Percentiles rank a stretch among this genome's conserved stretches.
Evolutionary conservation across 2,113 vertebrate species (phyloP).

Genomic region (Toxotes chatareus): DNA sequence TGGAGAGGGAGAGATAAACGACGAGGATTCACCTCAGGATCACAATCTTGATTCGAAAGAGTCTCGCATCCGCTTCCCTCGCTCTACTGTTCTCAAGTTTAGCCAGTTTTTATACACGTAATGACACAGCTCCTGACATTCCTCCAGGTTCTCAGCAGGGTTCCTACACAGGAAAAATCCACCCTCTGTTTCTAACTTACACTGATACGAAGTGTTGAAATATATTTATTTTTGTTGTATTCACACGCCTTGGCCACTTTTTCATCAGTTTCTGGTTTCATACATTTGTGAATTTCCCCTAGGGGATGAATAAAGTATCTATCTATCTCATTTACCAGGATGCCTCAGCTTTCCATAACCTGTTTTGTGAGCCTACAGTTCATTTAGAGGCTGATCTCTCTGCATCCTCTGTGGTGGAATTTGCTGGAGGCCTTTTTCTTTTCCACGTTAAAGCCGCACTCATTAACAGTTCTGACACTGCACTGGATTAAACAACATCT

Average conservation of each 20-base stretch:
- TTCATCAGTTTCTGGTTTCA: background rate
- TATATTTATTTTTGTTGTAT: too few relatives aligned
- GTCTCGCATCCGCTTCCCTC: slow-evolving; percentile 17
- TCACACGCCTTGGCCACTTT: too few relatives aligned
- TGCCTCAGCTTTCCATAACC: background rate
- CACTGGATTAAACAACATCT: too few relatives aligned
- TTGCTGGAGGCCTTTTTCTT: background rate
- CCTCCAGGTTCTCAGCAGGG: slow-evolving; percentile 33
- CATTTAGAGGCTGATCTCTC: background rate
- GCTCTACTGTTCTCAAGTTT: slow-evolving; percentile 46
- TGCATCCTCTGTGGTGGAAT: background rate
- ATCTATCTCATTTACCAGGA: background rate
- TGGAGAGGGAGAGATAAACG: slow-evolving; percentile 23
- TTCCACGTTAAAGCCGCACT: background rate
- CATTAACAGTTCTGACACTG: too few relatives aligned
- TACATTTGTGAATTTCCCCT: too few relatives aligned
- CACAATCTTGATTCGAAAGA: background rate
- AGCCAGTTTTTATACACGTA: slow-evolving; percentile 32
- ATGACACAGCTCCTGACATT: slow-evolving; percentile 12
- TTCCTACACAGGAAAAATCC: slow-evolving; percentile 45
- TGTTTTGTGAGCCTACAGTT: background rate
- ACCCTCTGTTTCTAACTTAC: slow-evolving; percentile 14
- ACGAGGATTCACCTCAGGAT: slow-evolving; percentile 21
- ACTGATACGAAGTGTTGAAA: background rate
- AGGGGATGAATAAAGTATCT: too few relatives aligned